A percentile compares a stretch with the other conserved stretches of the same genome.
These are phyloP conservation scores for Lepidurus apus DNA, from an alignment of 1,140 invertebrate species.

Conservation along the genomic window DNA sequence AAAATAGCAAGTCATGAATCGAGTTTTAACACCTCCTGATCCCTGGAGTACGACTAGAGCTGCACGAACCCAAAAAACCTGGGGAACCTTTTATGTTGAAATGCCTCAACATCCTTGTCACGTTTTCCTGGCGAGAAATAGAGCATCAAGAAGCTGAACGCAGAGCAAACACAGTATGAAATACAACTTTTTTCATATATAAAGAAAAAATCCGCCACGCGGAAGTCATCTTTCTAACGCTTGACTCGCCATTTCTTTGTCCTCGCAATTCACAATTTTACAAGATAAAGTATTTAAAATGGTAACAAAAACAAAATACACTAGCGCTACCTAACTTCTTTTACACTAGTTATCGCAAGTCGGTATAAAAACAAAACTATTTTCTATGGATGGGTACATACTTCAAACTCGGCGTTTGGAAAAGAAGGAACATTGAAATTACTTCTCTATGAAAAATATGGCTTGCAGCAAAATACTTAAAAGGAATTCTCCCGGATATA, in stretches of 20 bases:
- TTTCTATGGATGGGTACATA: no score
- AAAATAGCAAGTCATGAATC: no score
- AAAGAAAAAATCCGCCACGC: neutral
- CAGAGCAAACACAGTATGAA: neutral
- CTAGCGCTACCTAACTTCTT: no score
- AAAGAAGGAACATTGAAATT: no score
- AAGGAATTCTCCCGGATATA: no score
- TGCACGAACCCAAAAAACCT: neutral
- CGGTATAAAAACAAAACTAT: no score
- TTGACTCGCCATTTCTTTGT: neutral
- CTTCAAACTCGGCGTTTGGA: no score
- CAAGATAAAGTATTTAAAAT: no score
- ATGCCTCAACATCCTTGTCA: neutral
- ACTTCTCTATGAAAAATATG: no score
- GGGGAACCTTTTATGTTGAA: neutral
- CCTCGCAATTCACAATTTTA: neutral
- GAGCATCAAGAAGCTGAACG: conserved; percentile 2
- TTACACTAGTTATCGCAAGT: no score
- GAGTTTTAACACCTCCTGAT: neutral
- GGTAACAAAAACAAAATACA: no score
- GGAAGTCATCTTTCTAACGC: neutral
- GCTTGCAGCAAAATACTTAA: no score
- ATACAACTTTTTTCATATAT: neutral
- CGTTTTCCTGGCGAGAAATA: conserved; percentile 15
- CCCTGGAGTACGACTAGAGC: neutral